These are phyloP conservation scores for Acronicta aceris DNA, from an alignment of 2,888 invertebrate species.

Conservation along the genomic window DNA sequence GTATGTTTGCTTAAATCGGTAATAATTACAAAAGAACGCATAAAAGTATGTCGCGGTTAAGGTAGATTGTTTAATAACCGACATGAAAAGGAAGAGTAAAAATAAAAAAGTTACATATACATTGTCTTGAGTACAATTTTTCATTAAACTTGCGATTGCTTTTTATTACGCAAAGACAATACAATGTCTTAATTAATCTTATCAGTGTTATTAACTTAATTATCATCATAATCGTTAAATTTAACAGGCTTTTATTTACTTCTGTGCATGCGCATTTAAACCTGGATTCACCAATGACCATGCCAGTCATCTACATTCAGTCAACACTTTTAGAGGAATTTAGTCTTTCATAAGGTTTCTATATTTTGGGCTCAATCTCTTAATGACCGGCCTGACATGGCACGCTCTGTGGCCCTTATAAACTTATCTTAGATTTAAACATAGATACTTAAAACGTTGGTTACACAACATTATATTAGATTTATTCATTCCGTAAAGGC, in stretches of 20 bases:
- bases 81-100: background rate
- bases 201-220: background rate
- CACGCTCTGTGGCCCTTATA: slow-evolving; percentile 43
- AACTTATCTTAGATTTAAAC: slow-evolving; percentile 46
- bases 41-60: background rate
- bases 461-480: slow-evolving; percentile 48
- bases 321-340: slow-evolving; percentile 19
- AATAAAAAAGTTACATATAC: slow-evolving; percentile 1
- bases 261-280: background rate
- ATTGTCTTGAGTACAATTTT: background rate
- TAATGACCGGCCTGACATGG: slow-evolving; percentile 48
- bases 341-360: slow-evolving; percentile 16
- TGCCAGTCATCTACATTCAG: background rate
- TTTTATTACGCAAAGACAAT: background rate
- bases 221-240: background rate
- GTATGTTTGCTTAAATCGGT: background rate
- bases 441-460: slow-evolving; percentile 42
- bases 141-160: background rate
- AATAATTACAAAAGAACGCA: background rate
- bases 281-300: background rate
- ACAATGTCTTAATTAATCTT: slow-evolving; percentile 2
- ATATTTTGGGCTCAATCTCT: slow-evolving; percentile 28
- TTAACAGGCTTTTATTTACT: background rate
- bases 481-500: slow-evolving; percentile 27
- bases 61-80: background rate